Evolutionary conservation across 1,140 invertebrate genomes (phyloP).

Genomic region (Heliconius hermathena): DNA sequence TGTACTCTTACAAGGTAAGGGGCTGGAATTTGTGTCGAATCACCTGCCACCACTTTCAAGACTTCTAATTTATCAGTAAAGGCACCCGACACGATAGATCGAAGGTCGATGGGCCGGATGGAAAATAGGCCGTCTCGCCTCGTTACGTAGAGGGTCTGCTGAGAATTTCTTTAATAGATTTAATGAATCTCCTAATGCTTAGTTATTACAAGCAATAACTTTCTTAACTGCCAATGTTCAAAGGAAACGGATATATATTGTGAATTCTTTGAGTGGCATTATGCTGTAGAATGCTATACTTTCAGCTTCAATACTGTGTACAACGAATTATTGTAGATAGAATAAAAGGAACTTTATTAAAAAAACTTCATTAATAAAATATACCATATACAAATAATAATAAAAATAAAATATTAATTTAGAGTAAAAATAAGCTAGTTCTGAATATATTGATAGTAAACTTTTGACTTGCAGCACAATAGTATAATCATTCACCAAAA

Average conservation of each 20-base stretch:
- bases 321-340: too few relatives aligned
- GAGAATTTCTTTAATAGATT: conserved; percentile 37
- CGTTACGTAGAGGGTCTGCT: conserved; percentile 46
- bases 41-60: conserved; percentile 75
- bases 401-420: too few relatives aligned
- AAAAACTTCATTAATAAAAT: too few relatives aligned
- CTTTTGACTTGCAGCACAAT: conserved; percentile 18
- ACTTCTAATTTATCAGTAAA: conserved; percentile 73
- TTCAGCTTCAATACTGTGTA: neutral
- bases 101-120: conserved; percentile 46
- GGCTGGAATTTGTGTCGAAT: conserved; percentile 69
- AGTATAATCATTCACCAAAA: conserved; percentile 56
- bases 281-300: neutral
- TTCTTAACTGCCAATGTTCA: conserved; percentile 40
- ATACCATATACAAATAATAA: too few relatives aligned
- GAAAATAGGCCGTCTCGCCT: conserved; percentile 60
- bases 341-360: too few relatives aligned
- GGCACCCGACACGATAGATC: conserved; percentile 55
- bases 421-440: too few relatives aligned
- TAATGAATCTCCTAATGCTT: conserved; percentile 38
- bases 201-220: conserved; percentile 41
- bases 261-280: conserved; percentile 15
- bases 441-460: neutral
- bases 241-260: conserved; percentile 21
- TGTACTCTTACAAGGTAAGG: conserved; percentile 33